Evolutionary conservation across 1,140 invertebrate species (phyloP), one percentile per base, ranked within the genome.

Genomic region (Calosoma granatense): DNA sequence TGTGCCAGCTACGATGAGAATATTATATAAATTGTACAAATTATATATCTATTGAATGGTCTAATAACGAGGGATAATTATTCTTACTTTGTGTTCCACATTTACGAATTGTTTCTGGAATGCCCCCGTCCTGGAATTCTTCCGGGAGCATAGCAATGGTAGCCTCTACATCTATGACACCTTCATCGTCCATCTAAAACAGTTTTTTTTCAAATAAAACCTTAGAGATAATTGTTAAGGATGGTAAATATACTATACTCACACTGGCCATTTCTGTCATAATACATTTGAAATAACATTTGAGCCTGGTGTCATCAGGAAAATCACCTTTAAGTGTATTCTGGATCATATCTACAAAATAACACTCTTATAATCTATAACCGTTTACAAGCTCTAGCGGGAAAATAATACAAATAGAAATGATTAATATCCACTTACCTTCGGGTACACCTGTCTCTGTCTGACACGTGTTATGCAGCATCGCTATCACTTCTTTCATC

Each of bases 401-500:
- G n/a, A n/a, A n/a, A n/a, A n/a, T n/a, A n/a, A n/a, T n/a, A n/a
- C n/a, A n/a, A n/a, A n/a, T n/a, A n/a, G 26, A 36, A 36, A 36
- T 36, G 41, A 47, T 47, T 47, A 47, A 47, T 47, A 11, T 11
- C 3, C 17, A 57, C 41, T 59, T 61, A 69, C 68, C 64, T 11
- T 55, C 22, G 1, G 59, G 21, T 6, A 43, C 39, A 4, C 62
- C 63, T 14, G 54, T 65, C 56, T 70, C 62, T 6, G 0, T 51
- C 1, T 53, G 30, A 51, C 70, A 72, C 3, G 59, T 63, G 20
- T 63, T 63, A 23, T 67, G 67, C 2, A 63, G 3, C 4, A 2
- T 11, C 12, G 58, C 56, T 2, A 60, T 63, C 11, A 68, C 41
- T 56, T 63, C 65, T 54, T 58, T 54, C 55, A 68, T 64, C 52